Conservation (phyloP, 2,113 vertebrate species). For the Atlantisia rogersi region DNA sequence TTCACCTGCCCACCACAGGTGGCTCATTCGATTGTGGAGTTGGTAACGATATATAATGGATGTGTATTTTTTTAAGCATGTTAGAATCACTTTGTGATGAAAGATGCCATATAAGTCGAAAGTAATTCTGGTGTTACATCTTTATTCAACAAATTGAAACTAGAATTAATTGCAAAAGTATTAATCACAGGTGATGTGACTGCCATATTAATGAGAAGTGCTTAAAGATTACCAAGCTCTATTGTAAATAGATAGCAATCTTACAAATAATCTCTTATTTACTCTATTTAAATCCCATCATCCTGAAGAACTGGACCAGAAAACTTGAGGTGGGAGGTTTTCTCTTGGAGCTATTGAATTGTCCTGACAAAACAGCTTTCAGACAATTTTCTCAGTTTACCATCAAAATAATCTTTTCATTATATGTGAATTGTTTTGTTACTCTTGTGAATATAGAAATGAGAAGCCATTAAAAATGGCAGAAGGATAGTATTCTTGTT, state of each 20-base stretch:
- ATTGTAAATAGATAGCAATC: not conserved
- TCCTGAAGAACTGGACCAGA: not conserved
- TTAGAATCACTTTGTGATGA: not conserved
- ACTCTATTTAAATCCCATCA: not conserved
- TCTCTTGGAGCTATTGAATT: not conserved
- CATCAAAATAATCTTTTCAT: not conserved
- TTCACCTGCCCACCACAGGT: not conserved
- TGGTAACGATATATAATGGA: not conserved
- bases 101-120: not conserved
- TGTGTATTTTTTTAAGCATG: not conserved
- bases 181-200: slow-evolving; percentile 3
- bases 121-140: not conserved
- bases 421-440: not conserved
- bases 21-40: not conserved
- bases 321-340: not conserved
- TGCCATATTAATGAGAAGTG: not conserved
- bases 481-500: not conserved
- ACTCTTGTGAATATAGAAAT: not conserved
- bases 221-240: slow-evolving; percentile 4
- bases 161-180: not conserved
- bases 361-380: not conserved
- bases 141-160: not conserved
- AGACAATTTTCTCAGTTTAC: not conserved
- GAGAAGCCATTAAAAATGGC: not conserved
- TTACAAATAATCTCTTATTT: not conserved